Percentiles rank a stretch among this genome's conserved stretches.
Evolutionary conservation across 2,888 invertebrate genomes (phyloP).

Genomic region (Fragum sueziense): DNA sequence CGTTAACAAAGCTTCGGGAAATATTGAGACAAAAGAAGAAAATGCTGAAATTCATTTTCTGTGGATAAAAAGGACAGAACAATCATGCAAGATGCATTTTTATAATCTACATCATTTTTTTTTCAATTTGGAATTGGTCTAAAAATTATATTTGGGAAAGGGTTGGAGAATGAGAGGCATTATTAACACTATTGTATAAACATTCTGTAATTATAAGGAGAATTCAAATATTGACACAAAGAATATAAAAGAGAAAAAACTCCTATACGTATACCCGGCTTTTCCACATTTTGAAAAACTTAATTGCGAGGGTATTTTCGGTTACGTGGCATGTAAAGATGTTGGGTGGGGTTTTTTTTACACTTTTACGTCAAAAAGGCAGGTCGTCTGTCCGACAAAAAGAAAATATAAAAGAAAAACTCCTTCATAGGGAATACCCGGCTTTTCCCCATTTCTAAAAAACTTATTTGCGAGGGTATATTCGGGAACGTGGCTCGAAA

Average conservation of each 20-base stretch:
- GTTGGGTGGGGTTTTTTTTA: too few species aligned
- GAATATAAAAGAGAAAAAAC: conserved; percentile 2
- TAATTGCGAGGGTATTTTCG: too few species aligned
- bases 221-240: conserved; percentile 48
- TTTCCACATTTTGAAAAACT: not conserved
- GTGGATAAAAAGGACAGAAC: not conserved
- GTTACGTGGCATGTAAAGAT: too few species aligned
- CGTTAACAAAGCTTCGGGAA: too few species aligned
- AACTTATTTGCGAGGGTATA: too few species aligned
- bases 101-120: not conserved
- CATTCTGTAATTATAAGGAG: conserved; percentile 29
- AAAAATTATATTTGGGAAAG: not conserved
- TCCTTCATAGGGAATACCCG: too few species aligned
- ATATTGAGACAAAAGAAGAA: not conserved
- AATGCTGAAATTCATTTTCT: too few species aligned
- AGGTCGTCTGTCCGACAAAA: too few species aligned
- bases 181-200: conserved; percentile 13
- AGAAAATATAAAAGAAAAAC: too few species aligned
- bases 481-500: too few species aligned
- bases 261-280: not conserved
- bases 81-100: not conserved
- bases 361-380: too few species aligned
- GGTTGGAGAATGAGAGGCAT: not conserved
- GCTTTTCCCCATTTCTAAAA: too few species aligned
- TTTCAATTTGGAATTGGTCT: not conserved